Evolutionary conservation across 2,113 vertebrate species (phyloP).

Genomic region (Rhabdornis inornatus): DNA sequence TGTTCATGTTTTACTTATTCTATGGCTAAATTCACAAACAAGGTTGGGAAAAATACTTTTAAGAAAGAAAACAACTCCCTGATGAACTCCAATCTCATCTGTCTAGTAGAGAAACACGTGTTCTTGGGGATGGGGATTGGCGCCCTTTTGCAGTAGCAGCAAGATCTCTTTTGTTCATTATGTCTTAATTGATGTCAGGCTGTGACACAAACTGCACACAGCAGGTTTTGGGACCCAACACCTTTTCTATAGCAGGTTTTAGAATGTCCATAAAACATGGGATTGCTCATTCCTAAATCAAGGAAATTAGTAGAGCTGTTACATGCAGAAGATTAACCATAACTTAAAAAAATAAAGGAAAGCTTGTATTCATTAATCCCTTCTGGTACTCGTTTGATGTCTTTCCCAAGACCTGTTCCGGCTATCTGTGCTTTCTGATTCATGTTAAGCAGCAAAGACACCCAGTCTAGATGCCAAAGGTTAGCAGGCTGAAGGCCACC

Average conservation of each 20-base stretch:
- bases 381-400: conserved; percentile 11
- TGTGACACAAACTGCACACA: conserved; percentile 18
- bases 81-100: not conserved
- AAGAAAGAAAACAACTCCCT: not conserved
- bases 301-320: conserved; percentile 45
- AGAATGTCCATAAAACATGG: conserved; percentile 21
- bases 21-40: not conserved
- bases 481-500: not conserved
- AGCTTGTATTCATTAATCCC: not conserved
- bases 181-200: conserved; percentile 50
- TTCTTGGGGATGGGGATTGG: not conserved
- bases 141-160: not conserved
- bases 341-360: not conserved
- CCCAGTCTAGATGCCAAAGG: conserved; percentile 2
- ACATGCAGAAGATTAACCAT: conserved; percentile 38
- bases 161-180: conserved; percentile 48
- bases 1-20: not conserved
- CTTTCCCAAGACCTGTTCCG: conserved; percentile 3
- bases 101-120: not conserved
- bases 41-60: not conserved
- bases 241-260: conserved; percentile 27
- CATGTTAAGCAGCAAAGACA: conserved; percentile 18
- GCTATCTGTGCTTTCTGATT: conserved; percentile 17
- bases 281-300: not conserved
- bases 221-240: conserved; percentile 36